Evolutionary conservation across 2,113 vertebrate species (phyloP).

Genomic region (Cettia cetti): DNA sequence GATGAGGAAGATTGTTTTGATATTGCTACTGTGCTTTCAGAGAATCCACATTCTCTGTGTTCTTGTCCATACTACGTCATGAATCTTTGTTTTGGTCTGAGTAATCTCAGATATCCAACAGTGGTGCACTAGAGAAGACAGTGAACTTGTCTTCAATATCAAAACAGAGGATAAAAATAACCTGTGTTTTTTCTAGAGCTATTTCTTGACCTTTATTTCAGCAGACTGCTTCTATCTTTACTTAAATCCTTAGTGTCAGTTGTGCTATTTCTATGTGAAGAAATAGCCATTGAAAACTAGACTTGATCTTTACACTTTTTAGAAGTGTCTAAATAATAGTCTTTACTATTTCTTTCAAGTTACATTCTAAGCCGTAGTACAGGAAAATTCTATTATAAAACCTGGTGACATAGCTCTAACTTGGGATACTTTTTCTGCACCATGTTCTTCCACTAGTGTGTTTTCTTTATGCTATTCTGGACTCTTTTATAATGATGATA

Average conservation of each 20-base stretch:
- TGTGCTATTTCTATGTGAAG: neutral
- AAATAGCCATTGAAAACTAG: neutral
- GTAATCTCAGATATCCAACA: neutral
- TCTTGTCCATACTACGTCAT: neutral
- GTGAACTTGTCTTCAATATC: neutral
- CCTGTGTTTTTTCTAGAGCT: neutral
- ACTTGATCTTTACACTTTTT: neutral
- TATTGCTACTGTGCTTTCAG: neutral
- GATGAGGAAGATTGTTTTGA: neutral
- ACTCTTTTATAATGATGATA: neutral
- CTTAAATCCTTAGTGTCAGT: neutral
- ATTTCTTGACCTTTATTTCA: neutral
- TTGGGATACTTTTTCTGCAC: neutral
- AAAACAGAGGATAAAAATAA: slow-evolving; percentile 19
- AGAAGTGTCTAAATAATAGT: neutral
- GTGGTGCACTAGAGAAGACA: neutral
- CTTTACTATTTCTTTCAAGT: neutral
- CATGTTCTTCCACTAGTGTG: neutral
- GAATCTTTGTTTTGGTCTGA: neutral
- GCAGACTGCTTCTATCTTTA: neutral
- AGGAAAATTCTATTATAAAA: neutral
- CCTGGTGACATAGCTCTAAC: neutral
- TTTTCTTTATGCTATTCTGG: neutral
- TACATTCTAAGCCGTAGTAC: neutral
- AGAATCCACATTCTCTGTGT: neutral